A percentile compares a stretch with the other conserved stretches of the same genome.
phyloP scores from a whole-genome alignment of 2,888 invertebrate species.

The Polietes domitor region DNA sequence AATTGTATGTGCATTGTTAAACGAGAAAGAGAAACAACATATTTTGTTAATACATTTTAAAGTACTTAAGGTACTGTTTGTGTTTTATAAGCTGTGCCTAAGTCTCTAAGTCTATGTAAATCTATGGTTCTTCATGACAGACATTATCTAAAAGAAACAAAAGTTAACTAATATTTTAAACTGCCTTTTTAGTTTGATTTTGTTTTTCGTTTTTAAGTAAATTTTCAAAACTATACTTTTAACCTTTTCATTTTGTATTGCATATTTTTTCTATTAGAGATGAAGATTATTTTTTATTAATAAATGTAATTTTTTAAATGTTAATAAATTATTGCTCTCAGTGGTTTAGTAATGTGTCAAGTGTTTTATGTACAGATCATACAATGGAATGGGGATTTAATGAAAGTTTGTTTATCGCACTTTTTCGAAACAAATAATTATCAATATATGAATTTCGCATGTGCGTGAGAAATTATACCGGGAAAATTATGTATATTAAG shows the following conservation, averaged over 20 bases:
- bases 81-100: slow-evolving; percentile 47
- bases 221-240: slow-evolving; percentile 13
- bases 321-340: slow-evolving; percentile 60
- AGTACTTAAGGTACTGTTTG: slow-evolving; percentile 8
- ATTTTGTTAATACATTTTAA: slow-evolving; percentile 14
- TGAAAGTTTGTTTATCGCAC: no score
- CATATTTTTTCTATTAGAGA: slow-evolving; percentile 27
- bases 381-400: no score
- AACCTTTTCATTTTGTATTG: slow-evolving; percentile 4
- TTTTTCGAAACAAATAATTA: no score
- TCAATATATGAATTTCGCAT: no score
- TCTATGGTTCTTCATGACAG: slow-evolving; percentile 15
- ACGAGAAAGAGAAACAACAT: not conserved
- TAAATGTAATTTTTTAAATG: slow-evolving; percentile 46
- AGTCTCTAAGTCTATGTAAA: not conserved
- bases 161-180: slow-evolving; percentile 28
- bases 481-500: no score
- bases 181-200: slow-evolving; percentile 19
- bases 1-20: slow-evolving; percentile 1
- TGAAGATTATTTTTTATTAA: slow-evolving; percentile 37
- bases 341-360: slow-evolving; percentile 37
- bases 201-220: not conserved
- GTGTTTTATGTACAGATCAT: not conserved
- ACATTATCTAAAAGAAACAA: slow-evolving; percentile 14
- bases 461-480: no score